Evolutionary conservation across 2,113 vertebrate species (phyloP).

Genomic region (Crotophaga sulcirostris): DNA sequence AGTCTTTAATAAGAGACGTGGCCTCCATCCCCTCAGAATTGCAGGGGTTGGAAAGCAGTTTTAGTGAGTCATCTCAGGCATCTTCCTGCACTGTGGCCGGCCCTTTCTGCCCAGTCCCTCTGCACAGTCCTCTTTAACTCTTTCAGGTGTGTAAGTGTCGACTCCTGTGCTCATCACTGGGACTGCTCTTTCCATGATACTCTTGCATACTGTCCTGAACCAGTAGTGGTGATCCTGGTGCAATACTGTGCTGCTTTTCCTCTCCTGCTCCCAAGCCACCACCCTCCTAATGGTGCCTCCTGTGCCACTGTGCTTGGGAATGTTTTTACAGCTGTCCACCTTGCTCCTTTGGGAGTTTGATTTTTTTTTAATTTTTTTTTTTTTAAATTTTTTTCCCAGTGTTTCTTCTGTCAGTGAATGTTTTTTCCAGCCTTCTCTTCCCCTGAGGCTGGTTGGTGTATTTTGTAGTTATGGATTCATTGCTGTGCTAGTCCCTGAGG

Average conservation of each 20-base stretch:
- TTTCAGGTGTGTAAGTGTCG: not conserved
- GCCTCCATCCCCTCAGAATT: not conserved
- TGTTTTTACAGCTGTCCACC: conserved; percentile 46
- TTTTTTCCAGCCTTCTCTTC: conserved; percentile 29
- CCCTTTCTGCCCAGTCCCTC: not conserved
- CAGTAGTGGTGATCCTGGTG: not conserved
- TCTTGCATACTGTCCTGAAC: not conserved
- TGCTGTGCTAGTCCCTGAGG: not conserved
- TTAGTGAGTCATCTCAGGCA: conserved; percentile 22
- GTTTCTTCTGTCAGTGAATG: not conserved
- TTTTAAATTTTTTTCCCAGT: not conserved
- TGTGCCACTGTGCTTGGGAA: conserved; percentile 16
- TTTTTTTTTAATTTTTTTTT: not conserved
- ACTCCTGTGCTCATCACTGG: not conserved
- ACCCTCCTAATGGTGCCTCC: not conserved
- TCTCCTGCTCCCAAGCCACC: not conserved
- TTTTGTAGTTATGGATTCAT: not conserved
- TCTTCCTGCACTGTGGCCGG: not conserved
- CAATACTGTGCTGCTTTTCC: not conserved
- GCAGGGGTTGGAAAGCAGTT: conserved; percentile 15
- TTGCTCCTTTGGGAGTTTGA: not conserved
- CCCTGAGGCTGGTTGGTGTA: rapidly evolving
- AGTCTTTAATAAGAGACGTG: not conserved
- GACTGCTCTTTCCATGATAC: not conserved
- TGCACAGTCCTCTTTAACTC: not conserved